Evolutionary conservation across 2,888 invertebrate genomes (phyloP).

Genomic region (Cerastis rubricosa): DNA sequence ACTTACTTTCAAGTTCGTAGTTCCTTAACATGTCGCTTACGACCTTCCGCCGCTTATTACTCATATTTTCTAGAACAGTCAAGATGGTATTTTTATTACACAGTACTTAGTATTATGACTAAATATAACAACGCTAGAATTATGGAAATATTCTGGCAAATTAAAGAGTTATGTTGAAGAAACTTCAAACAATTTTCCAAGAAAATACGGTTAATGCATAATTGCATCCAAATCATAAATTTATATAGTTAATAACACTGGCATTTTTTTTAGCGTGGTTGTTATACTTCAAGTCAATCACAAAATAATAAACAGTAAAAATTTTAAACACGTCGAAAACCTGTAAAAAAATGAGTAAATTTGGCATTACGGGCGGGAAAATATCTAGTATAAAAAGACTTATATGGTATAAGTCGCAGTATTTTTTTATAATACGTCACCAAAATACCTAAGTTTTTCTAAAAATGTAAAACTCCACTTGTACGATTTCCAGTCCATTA

Average conservation of each 20-base stretch:
- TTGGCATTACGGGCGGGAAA: slow-evolving; percentile 61
- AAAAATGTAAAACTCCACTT: not conserved
- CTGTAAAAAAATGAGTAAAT: slow-evolving; percentile 64
- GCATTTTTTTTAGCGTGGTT: slow-evolving; percentile 10
- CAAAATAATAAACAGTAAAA: slow-evolving; percentile 22
- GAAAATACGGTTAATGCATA: not conserved
- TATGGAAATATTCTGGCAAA: not conserved
- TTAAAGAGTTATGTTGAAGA: not conserved
- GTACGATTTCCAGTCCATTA: not conserved
- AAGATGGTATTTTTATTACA: slow-evolving; percentile 58
- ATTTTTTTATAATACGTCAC: not conserved
- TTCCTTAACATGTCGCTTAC: slow-evolving; percentile 75
- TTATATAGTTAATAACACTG: not conserved
- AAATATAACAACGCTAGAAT: slow-evolving; percentile 18
- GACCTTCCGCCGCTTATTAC: slow-evolving; percentile 74
- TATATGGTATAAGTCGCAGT: not conserved
- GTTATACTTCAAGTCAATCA: slow-evolving; percentile 5
- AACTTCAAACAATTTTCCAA: not conserved
- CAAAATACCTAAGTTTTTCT: not conserved
- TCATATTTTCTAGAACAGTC: slow-evolving; percentile 68
- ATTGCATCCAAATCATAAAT: not conserved
- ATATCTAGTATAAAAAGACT: slow-evolving; percentile 12
- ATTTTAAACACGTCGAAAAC: slow-evolving; percentile 55
- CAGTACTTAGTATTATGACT: slow-evolving; percentile 13
- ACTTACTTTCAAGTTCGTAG: slow-evolving; percentile 85